These are phyloP conservation scores for Anthonomus grandis DNA, from an alignment of 1,140 invertebrate genomes.

Conservation along the genomic window DNA sequence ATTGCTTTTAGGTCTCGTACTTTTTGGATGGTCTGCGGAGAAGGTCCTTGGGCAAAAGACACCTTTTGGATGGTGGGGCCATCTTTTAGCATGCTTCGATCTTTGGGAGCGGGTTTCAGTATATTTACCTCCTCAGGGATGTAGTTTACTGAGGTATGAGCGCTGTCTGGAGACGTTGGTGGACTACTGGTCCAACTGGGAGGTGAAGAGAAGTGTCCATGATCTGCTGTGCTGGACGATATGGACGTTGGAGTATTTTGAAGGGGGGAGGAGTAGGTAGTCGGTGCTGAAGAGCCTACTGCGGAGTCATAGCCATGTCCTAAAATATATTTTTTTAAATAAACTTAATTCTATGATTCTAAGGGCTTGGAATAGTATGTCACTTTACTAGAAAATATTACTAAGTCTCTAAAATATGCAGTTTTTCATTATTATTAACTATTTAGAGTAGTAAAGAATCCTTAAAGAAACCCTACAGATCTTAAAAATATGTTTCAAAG, in stretches of 20 bases:
- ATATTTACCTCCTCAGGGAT: constrained; percentile 51
- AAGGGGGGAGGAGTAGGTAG: constrained; percentile 51
- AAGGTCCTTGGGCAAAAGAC: constrained; percentile 56
- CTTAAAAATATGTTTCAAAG: not conserved
- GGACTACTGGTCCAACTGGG: constrained; percentile 60
- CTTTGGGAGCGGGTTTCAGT: constrained; percentile 27
- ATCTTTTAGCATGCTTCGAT: constrained; percentile 20
- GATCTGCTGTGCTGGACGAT: constrained; percentile 45
- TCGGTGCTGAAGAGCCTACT: constrained; percentile 55
- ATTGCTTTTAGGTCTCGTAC: constrained; percentile 14
- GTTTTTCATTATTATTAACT: no score
- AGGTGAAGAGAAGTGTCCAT: constrained; percentile 53
- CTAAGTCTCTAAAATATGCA: no score
- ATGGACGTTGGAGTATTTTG: constrained; percentile 49
- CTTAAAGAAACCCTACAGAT: not conserved
- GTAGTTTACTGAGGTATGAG: constrained; percentile 54
- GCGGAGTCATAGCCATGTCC: constrained; percentile 54
- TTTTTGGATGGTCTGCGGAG: constrained; percentile 51
- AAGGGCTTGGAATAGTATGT: not conserved
- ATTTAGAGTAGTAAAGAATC: no score
- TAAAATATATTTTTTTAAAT: not conserved
- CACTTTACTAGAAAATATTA: no score
- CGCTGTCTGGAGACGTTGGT: constrained; percentile 56
- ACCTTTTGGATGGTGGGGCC: constrained; percentile 55
- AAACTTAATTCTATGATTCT: not conserved